Base-by-base conservation (phyloP, 2,888 invertebrate species). In the Euproctis similis region DNA sequence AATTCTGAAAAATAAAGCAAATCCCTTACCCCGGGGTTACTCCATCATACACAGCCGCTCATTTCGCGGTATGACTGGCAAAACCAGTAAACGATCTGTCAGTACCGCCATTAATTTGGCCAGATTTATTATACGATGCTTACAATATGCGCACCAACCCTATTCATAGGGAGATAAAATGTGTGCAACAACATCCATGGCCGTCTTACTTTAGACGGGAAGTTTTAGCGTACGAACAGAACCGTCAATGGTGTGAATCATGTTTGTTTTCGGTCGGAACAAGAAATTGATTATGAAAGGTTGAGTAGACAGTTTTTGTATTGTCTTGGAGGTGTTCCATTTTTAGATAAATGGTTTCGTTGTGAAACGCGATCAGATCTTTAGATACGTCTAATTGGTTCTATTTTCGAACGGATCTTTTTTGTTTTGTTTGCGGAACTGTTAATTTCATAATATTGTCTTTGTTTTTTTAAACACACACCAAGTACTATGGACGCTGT, bases 71-170 rank as follows among this genome's bases (percentile, higher is more conserved):
- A 63, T 82, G 82, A 82, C 75, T 50, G 45, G 78, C 72, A 53
- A 62, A 74, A 64, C 49, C 45, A 59, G 60, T 77, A 77, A 82
- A 74, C 77, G 81, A 73, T 80, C 76, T 71, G 81, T 76, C 80
- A 65, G 75, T 54, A 45, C 59, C 55, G 64, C 50, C 74, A 80
- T 80, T 82, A 80, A 82, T 82, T 75, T 70, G 59, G 35, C 56
- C 56, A 72, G 78, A 82, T 80, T 81, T 80, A 80, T 81, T 78
- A 74, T 62, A 51, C 36, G 54, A 68, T 56, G 58, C 61, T 61
- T 52, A 65, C 65, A 66, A 59, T 59, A 54, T 53, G 58, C 42
- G 42, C 46, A 46, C 31, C 30, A 37, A 34, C 39, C 36, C 34
- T 40, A 44, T 46, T 43, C 37, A 37, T 11, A 23, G 30, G 19